These are phyloP conservation scores for Lamproptera curius DNA, from an alignment of 2,888 invertebrate species.

Conservation along the genomic window DNA sequence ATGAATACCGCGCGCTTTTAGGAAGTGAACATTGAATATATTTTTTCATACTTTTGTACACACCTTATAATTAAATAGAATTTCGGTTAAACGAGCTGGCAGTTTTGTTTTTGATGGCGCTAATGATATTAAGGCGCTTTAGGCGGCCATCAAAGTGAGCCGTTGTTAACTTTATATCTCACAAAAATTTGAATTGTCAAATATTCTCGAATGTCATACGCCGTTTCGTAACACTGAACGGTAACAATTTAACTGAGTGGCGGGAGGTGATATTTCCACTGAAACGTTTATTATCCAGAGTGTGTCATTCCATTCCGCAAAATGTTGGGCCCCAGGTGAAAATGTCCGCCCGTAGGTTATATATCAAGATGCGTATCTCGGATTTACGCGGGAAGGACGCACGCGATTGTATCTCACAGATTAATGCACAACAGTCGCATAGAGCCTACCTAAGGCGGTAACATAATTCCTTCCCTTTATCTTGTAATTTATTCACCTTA, in stretches of 20 bases:
- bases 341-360: slow-evolving; percentile 37
- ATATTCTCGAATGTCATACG: no score
- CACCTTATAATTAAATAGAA: slow-evolving; percentile 19
- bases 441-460: slow-evolving; percentile 43
- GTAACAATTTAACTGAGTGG: slow-evolving; percentile 4
- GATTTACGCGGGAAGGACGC: slow-evolving; percentile 58
- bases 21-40: slow-evolving; percentile 22
- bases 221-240: background rate
- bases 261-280: slow-evolving; percentile 6
- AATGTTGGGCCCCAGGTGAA: slow-evolving; percentile 30
- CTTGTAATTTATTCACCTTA: slow-evolving; percentile 40
- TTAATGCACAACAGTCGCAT: slow-evolving; percentile 59
- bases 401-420: slow-evolving; percentile 67
- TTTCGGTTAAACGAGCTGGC: slow-evolving; percentile 15
- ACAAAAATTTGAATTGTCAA: background rate
- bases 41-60: slow-evolving; percentile 22
- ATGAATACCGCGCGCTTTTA: slow-evolving; percentile 19
- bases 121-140: slow-evolving; percentile 7
- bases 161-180: background rate
- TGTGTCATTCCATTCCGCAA: slow-evolving; percentile 25
- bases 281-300: slow-evolving; percentile 20
- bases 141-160: slow-evolving; percentile 1
- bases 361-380: slow-evolving; percentile 69
- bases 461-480: slow-evolving; percentile 49
- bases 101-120: slow-evolving; percentile 9